Base-by-base conservation (phyloP, 2,888 invertebrate genomes). In the Tachina grossa region DNA sequence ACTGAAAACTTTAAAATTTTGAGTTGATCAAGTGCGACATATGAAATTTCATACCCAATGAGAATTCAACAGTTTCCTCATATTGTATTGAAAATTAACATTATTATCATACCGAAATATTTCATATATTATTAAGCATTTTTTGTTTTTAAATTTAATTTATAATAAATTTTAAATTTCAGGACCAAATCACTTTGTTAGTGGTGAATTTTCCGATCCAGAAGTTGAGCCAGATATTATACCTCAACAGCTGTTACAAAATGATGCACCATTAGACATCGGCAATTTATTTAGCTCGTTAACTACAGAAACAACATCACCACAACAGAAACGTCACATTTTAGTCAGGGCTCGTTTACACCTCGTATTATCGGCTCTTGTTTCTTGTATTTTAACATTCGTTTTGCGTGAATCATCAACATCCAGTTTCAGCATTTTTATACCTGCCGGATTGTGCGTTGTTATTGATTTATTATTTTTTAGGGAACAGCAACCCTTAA, bases 221-320 rank as follows among this genome's bases (percentile, higher is more conserved):
- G 87, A 87, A 80, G 87, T 87, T 74, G 87, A 87, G 63, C 86
- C 87, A n/a, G 79, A 87, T 77, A 49, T 77, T 16, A 74, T 83
- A 55, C 75, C 84, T 13, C 82, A 82, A 53, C 75, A 80, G 59
- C 16, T 83, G n/a, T 43, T 78, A 19, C 80, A 81, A 53, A 69
- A 80, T 53, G 76, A 77, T 22, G 19, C 57, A 1, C 63, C 69
- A 16, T 19, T 76, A 16, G 68, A 72, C 10, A 59, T 76, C 39
- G 47, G 47, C n/a, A 63, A 77, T 75, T 47, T 72, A 74, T 78
- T 80, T 57, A 55, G 72, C 41, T 61, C 76, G 10, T 13, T 72
- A 39, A 69, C n/a, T 41, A 47, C 55, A 6, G 79, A 79, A 16
- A 39, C 68, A 47, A 19, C 53, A 59, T 16, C 53, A 55, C 49